Conservation (phyloP, 2,888 invertebrate species). For the Leptarthrus brevirostris region DNA sequence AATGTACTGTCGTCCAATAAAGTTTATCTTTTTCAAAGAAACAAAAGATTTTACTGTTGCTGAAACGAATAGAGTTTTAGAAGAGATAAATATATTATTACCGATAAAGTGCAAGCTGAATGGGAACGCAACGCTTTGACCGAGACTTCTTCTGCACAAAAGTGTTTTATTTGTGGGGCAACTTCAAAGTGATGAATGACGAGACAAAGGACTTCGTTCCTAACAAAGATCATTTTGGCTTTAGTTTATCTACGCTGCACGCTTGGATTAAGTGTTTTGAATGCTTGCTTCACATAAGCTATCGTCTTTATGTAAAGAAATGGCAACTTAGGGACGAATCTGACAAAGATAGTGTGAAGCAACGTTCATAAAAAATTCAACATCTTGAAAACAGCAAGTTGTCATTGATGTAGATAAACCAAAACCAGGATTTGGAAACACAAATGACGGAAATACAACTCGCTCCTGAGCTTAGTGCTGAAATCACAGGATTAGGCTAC, state of each 20-base stretch:
- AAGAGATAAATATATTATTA: neutral
- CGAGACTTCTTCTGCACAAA: neutral
- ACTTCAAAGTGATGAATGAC: neutral
- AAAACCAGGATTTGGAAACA: neutral
- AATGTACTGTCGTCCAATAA: neutral
- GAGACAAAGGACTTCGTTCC: neutral
- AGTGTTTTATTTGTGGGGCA: neutral
- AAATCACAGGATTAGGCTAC: neutral
- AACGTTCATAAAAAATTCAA: neutral
- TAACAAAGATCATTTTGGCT: neutral
- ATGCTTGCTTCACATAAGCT: neutral
- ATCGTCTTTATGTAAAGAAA: neutral
- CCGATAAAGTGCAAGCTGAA: neutral
- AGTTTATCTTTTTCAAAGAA: no score
- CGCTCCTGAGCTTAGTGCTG: neutral
- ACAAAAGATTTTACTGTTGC: neutral
- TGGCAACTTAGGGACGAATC: neutral
- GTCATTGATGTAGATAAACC: neutral
- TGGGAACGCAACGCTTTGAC: neutral
- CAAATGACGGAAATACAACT: neutral
- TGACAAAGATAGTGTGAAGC: neutral
- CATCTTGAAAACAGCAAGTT: no score
- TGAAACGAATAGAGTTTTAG: neutral
- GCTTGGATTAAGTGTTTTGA: neutral
- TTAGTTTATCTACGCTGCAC: neutral